These are phyloP conservation scores for Zaprionus ghesquierei DNA, from an alignment of 1,140 invertebrate genomes.

Conservation along the genomic window DNA sequence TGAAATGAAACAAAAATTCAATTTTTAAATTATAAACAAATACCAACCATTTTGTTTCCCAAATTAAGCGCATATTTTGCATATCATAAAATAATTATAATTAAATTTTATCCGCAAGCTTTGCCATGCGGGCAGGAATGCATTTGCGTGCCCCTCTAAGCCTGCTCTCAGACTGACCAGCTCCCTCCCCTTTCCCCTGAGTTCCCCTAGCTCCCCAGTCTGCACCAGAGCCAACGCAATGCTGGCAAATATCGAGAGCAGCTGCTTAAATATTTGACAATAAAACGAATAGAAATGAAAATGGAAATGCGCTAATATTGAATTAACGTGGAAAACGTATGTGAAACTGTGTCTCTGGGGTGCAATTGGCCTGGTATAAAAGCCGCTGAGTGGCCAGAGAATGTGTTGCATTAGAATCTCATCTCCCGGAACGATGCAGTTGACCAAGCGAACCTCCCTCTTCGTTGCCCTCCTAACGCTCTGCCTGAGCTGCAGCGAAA, in stretches of 20 bases:
- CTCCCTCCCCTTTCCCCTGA: background rate
- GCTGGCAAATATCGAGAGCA: constrained; percentile 6
- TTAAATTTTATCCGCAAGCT: background rate
- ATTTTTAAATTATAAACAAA: background rate
- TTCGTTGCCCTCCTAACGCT: constrained; percentile 53
- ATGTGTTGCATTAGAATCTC: constrained; percentile 24
- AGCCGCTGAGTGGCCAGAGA: background rate
- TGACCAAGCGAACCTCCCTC: constrained; percentile 48
- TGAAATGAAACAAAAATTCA: too few species aligned
- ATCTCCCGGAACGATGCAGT: constrained; percentile 41
- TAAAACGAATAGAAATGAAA: constrained; percentile 10
- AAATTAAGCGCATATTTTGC: too few species aligned
- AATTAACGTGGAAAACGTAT: constrained; percentile 13
- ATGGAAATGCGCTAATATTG: constrained; percentile 48
- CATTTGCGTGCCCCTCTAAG: background rate
- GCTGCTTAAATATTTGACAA: constrained; percentile 65
- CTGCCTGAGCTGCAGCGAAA: constrained; percentile 39
- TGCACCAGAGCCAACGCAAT: background rate
- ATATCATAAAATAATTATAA: background rate
- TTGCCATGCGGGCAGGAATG: background rate
- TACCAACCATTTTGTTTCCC: background rate
- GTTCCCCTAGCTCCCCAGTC: background rate
- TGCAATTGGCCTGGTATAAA: constrained; percentile 41
- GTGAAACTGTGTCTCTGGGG: background rate
- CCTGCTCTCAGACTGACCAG: too few species aligned